These are phyloP conservation scores for Seira ritae DNA, from an alignment of 2,888 invertebrate species.

Conservation along the genomic window DNA sequence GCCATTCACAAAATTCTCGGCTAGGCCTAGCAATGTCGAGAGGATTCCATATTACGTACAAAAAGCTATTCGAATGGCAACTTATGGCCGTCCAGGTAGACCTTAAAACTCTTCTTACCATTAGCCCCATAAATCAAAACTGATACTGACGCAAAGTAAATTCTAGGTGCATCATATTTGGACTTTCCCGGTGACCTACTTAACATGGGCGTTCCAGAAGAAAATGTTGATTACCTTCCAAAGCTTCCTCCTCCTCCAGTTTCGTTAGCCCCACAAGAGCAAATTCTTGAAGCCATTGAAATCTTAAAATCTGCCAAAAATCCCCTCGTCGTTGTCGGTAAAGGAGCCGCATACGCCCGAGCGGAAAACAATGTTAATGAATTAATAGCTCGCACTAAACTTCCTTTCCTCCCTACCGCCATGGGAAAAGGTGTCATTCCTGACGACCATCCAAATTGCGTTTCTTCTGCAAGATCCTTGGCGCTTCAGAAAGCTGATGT, in stretches of 20 bases:
- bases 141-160: not conserved
- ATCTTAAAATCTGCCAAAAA: conserved; percentile 82
- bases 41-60: conserved; percentile 94
- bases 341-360: conserved; percentile 85
- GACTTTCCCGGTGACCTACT: conserved; percentile 94
- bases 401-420: conserved; percentile 96
- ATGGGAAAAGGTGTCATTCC: conserved; percentile 86
- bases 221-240: conserved; percentile 74
- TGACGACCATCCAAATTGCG: conserved; percentile 81
- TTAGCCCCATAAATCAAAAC: not conserved
- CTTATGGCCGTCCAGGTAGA: conserved; percentile 90
- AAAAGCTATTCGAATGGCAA: conserved; percentile 89
- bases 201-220: conserved; percentile 77
- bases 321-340: conserved; percentile 82
- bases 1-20: conserved; percentile 94
- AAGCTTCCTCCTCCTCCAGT: conserved; percentile 80
- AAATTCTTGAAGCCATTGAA: conserved; percentile 84
- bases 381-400: conserved; percentile 83
- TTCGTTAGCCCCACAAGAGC: conserved; percentile 83
- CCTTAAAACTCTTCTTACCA: too few species aligned
- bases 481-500: conserved; percentile 94
- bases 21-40: conserved; percentile 87
- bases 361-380: conserved; percentile 85
- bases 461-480: conserved; percentile 90
- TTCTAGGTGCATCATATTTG: conserved; percentile 84